Evolutionary conservation across 2,888 invertebrate genomes (phyloP), one percentile per base, ranked within the genome.

Genomic region (Hypomecis atomaria): DNA sequence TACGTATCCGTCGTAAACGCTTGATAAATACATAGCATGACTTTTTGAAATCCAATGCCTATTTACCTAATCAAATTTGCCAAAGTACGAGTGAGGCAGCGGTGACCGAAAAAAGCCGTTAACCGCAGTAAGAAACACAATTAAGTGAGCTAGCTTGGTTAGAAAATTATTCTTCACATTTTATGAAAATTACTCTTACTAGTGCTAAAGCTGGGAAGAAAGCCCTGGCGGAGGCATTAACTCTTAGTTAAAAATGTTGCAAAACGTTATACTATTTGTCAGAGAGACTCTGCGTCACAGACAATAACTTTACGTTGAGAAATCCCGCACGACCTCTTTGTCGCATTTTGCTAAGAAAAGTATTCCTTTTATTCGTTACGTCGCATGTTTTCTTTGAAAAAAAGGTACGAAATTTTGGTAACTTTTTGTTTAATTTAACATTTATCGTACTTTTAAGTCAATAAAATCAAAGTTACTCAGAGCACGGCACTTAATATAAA

Each of bases 301-400:
- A 88, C 86, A 88, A 89, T 89, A 89, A 88, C 86, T 89, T 80
- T 79, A 81, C 84, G 88, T 81, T 85, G 86, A 84, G 83, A 88
- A 88, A 86, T 89, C 88, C 87, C 86, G 83, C 83, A 83, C 84
- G 85, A 81, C 81, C 86, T 85, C 86, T 87, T 89, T 89, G 86
- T 90, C 85, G 88, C 84, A 86, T 89, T 89, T 88, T 82, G 81
- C 82, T 74, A 84, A 86, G 88, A 84, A 89, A 88, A 85, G 82
- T 83, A 78, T 78, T 79, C 77, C 71, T 77, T 81, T 85, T 85
- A 83, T 88, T 87, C 83, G 83, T 87, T 88, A 86, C 81, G 81
- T 79, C 80, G 74, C 73, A 78, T 82, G 77, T 78, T 66, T 59
- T 65, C 44, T 60, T 59, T 65, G 57, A 48, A 33, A 69, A 69